Percentiles rank a stretch among this genome's conserved stretches.
Conservation (phyloP, 2,888 invertebrate genomes). For the Cybosia mesomella region DNA sequence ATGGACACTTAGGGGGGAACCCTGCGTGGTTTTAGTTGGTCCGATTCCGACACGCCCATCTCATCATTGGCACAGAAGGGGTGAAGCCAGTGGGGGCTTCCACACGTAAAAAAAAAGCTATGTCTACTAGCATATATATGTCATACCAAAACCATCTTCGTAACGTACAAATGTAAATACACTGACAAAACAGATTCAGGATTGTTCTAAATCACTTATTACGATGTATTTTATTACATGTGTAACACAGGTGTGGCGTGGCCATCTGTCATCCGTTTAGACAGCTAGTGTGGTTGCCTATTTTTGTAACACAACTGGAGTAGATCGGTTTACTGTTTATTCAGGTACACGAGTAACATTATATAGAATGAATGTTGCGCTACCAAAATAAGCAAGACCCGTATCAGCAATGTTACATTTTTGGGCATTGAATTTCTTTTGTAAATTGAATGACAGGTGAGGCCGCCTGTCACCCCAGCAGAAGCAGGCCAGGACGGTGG, state of each 20-base stretch:
- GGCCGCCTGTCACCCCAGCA: too few species aligned
- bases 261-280: slow-evolving; percentile 9
- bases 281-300: slow-evolving; percentile 1
- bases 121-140: too few species aligned
- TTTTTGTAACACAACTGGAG: slow-evolving; percentile 2
- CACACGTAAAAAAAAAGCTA: too few species aligned
- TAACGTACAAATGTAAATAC: not conserved
- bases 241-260: not conserved
- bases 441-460: not conserved
- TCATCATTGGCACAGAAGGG: too few species aligned
- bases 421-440: not conserved
- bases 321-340: slow-evolving; percentile 4
- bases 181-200: not conserved
- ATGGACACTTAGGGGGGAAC: too few species aligned
- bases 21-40: too few species aligned
- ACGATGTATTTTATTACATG: slow-evolving; percentile 17
- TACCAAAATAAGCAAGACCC: slow-evolving; percentile 30
- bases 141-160: too few species aligned
- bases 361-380: not conserved
- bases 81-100: too few species aligned
- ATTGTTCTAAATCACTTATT: slow-evolving; percentile 2
- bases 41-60: too few species aligned
- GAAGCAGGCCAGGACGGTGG: too few species aligned
- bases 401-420: slow-evolving; percentile 8
- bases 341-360: slow-evolving; percentile 4